Evolutionary conservation across 2,113 vertebrate genomes (phyloP), one percentile per base, ranked within the genome.

Genomic region (Clarias batrachus): DNA sequence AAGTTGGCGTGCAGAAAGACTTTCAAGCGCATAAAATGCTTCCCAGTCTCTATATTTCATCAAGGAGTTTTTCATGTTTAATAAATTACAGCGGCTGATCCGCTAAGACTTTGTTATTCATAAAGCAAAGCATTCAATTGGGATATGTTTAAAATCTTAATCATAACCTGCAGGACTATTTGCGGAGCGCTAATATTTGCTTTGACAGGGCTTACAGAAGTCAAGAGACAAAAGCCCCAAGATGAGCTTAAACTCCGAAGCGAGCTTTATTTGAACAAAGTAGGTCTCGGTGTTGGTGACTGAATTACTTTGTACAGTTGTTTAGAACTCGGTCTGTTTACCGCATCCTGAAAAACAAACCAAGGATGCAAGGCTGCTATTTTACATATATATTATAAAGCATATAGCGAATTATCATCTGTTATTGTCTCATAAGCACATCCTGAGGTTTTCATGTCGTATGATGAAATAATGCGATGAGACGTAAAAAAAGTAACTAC

Each of bases 41-140:
- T 88, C 84, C 84, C 97, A 95, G 96, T 97, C 97, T 97, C 96
- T 98, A 97, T 97, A 97, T 97, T 98, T 98, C 96, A 98, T 98
- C 96, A 97, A 97, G 97, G 95, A 97, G 95, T 96, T 95, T 97
- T 97, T 97, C 96, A 97, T 98, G 97, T 97, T 98, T 98, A 97
- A 98, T 97, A 97, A 97, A 98, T 97, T 96, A 98, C 96, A 97
- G 96, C 94, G 27, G 95, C 96, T 95, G 95, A 96, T 97, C 97
- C 96, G 96, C 96, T 94, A 97, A 96, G 96, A 98, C 97, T 97
- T 97, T 97, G 96, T 97, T 97, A 96, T 97, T 97, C 96, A 97
- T 97, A 96, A 97, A 97, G 95, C 96, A 96, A 96, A 98, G 96
- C 96, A 97, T 91, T 93, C 92, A 96, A 97, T 89, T 90, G 96